Evolutionary conservation across 2,888 invertebrate genomes (phyloP).

Genomic region (Mantis religiosa): DNA sequence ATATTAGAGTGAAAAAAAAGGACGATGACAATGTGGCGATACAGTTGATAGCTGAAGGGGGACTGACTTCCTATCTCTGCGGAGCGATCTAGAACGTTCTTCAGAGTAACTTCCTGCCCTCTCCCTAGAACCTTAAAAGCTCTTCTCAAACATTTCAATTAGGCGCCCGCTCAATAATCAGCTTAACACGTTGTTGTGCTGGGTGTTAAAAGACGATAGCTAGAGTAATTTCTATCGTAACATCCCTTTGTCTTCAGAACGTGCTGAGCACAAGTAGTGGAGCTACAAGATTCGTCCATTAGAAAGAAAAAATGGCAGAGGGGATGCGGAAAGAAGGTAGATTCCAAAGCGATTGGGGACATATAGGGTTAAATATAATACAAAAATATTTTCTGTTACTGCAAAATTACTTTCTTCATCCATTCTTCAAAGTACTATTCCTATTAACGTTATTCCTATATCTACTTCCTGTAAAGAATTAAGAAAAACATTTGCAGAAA

Average conservation of each 20-base stretch:
- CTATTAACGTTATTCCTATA: no score
- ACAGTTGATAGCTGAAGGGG: background rate
- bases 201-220: background rate
- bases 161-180: background rate
- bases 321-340: background rate
- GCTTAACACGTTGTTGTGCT: background rate
- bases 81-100: background rate
- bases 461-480: no score
- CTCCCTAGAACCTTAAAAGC: background rate
- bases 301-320: background rate
- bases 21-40: background rate
- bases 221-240: background rate
- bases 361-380: no score
- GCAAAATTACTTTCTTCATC: no score
- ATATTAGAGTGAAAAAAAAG: background rate
- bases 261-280: background rate
- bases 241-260: background rate
- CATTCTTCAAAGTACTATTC: no score
- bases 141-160: background rate
- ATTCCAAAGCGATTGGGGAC: background rate
- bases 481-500: no score
- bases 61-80: background rate
- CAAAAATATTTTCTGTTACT: no score
- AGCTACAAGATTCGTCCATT: background rate
- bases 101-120: background rate